These are phyloP conservation scores for Bathynomus jamesi DNA, from an alignment of 1,140 invertebrate genomes.

Conservation along the genomic window DNA sequence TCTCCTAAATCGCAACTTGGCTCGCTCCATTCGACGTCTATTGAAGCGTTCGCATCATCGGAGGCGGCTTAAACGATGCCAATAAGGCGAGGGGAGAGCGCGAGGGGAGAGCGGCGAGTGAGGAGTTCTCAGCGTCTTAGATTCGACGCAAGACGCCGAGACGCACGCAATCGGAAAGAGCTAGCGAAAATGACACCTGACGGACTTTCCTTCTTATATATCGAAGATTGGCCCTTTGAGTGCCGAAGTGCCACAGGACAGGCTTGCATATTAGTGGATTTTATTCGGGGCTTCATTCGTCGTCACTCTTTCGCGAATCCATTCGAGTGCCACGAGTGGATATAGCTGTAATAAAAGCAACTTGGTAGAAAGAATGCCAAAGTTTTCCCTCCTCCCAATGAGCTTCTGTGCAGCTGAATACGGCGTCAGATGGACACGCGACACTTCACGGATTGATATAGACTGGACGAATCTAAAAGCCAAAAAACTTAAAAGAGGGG, in stretches of 20 bases:
- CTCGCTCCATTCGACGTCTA: not conserved
- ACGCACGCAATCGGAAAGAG: not conserved
- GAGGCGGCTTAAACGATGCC: not conserved
- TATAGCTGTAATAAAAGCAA: too few relatives aligned
- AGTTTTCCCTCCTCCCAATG: too few relatives aligned
- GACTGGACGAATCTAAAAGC: too few relatives aligned
- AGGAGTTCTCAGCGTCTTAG: too few relatives aligned
- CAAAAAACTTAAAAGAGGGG: too few relatives aligned
- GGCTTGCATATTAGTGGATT: not conserved
- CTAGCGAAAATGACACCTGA: not conserved
- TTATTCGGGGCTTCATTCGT: not conserved
- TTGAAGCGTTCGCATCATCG: not conserved
- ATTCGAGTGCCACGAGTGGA: too few relatives aligned
- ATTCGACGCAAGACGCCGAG: too few relatives aligned
- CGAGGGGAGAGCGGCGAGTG: too few relatives aligned
- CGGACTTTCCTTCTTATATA: not conserved
- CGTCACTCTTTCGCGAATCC: not conserved
- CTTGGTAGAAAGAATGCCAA: too few relatives aligned
- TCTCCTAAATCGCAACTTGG: slow-evolving; percentile 1
- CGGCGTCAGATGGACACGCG: not conserved
- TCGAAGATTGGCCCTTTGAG: too few relatives aligned
- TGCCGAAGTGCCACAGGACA: not conserved
- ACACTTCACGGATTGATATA: not conserved
- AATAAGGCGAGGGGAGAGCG: not conserved
- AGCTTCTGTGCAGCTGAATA: too few relatives aligned